These are phyloP conservation scores for Drosophila ironensis DNA, from an alignment of 1,140 invertebrate genomes.

Conservation along the genomic window DNA sequence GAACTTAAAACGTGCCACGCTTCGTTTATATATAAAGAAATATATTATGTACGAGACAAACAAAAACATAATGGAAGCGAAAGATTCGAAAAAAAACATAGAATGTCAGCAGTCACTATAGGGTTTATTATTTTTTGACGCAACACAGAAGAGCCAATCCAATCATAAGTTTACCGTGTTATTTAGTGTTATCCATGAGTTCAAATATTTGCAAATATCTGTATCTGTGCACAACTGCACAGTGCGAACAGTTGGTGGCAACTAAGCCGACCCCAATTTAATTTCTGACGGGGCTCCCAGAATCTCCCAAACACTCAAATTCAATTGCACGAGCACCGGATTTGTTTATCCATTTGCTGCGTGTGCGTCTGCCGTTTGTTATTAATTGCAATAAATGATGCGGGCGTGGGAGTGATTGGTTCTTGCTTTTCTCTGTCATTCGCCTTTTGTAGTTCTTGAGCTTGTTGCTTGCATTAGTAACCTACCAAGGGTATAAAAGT, in stretches of 20 bases:
- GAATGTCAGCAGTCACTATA: constrained; percentile 50
- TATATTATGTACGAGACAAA: constrained; percentile 56
- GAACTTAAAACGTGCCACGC: constrained; percentile 64
- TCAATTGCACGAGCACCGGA: constrained; percentile 46
- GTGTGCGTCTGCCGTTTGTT: constrained; percentile 35
- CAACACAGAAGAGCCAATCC: constrained; percentile 14
- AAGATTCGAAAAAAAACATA: constrained; percentile 7
- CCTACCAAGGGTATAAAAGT: not conserved
- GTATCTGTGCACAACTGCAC: constrained; percentile 50
- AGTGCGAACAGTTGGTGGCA: constrained; percentile 31
- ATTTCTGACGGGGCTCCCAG: no score
- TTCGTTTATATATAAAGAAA: constrained; percentile 73
- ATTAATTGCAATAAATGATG: constrained; percentile 63
- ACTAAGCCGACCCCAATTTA: no score
- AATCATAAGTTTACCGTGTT: no score
- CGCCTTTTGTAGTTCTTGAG: constrained; percentile 7
- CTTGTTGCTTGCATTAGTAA: not conserved
- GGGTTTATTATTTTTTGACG: constrained; percentile 76
- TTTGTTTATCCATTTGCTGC: constrained; percentile 58
- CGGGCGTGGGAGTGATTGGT: constrained; percentile 35
- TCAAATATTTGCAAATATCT: not conserved
- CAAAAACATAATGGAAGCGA: not conserved
- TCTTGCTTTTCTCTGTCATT: not conserved
- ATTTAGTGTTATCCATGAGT: constrained; percentile 1
- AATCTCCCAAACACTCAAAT: no score